Percentiles rank a stretch among this genome's conserved stretches.
phyloP scores from a whole-genome alignment of 2,888 invertebrate genomes.

The Keiferia lycopersicella region DNA sequence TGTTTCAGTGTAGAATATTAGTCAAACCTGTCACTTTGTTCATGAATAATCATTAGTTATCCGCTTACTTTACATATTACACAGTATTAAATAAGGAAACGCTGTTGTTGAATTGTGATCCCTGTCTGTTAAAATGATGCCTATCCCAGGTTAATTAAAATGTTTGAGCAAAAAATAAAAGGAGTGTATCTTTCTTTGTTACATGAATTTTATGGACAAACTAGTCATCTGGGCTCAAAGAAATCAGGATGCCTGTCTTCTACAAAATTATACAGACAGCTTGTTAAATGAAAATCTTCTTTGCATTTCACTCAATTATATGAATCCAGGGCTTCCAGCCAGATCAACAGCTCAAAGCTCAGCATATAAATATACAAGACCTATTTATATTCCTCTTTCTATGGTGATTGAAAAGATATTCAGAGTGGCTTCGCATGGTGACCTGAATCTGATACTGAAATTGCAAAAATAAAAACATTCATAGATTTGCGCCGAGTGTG shows the following conservation, averaged over 20 bases:
- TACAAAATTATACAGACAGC: too few relatives aligned
- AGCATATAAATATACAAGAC: background rate
- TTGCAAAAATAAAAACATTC: constrained; percentile 28
- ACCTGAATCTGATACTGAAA: constrained; percentile 12
- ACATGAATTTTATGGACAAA: too few relatives aligned
- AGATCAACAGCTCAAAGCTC: background rate
- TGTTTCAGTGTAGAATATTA: constrained; percentile 57
- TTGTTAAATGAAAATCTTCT: too few relatives aligned
- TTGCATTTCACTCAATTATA: too few relatives aligned
- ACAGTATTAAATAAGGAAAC: constrained; percentile 18
- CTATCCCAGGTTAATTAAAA: too few relatives aligned
- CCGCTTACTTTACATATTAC: constrained; percentile 23
- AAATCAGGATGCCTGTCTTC: too few relatives aligned
- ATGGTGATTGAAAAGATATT: constrained; percentile 19
- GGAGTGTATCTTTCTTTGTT: too few relatives aligned
- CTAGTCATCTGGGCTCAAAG: too few relatives aligned
- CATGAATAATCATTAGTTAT: constrained; percentile 56
- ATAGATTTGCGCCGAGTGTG: constrained; percentile 24
- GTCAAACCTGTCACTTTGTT: constrained; percentile 53
- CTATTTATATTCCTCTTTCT: background rate
- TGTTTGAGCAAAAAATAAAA: too few relatives aligned
- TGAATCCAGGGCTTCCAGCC: background rate
- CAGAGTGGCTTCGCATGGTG: background rate
- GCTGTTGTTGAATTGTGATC: background rate
- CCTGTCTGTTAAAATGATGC: too few relatives aligned